Evolutionary conservation across 2,797 vertebrate species (phyloP), one percentile per base, ranked within the genome.

Genomic region (Paratrypauchen microcephalus): DNA sequence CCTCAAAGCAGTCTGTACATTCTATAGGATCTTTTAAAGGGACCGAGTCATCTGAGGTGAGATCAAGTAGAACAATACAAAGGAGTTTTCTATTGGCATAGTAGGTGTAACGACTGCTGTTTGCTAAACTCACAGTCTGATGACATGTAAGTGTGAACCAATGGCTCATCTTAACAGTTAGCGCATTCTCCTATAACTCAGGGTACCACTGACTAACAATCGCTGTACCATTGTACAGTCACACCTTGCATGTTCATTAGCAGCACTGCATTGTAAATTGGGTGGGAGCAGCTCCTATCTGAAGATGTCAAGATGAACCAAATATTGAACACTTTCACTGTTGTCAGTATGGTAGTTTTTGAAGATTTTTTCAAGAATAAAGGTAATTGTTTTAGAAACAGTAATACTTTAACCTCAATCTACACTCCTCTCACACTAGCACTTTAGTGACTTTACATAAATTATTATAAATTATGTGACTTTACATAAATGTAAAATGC

Each of bases 51-150:
- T 45, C 41, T 15, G 41, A 23, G 60, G n/a, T 45, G 36, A 62
- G 60, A 36, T 41, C 60, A 65, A 52, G 26, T 13, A 65, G 18
- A 26, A 65, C 63, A 64, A 62, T 39, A 61, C 4, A 55, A 19
- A 54, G 12, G 4, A 59, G 9, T 61, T 39, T 61, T 61, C 18
- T 61, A 58, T 58, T 58, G 26, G 3, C 0, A 56, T 16, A 23
- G 24, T 26, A 9, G 12, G 23, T 58, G 18, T 30, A 7, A 3
- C 56, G 30, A 30, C 56, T 19, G 15, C 56, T 30, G 41, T 45
- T 41, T 45, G 6, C 28, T 60, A 32, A 36, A 32, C 18, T n/a
- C 7, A 57, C 23, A 57, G 24, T 6, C 2, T 13, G 24, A n/a
- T 24, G 24, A 4, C 1, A 28, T 26, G 24, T 26, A n/a, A 28